These are phyloP conservation scores for Danio choprae DNA, from an alignment of 2,797 vertebrate genomes.

Conservation along the genomic window DNA sequence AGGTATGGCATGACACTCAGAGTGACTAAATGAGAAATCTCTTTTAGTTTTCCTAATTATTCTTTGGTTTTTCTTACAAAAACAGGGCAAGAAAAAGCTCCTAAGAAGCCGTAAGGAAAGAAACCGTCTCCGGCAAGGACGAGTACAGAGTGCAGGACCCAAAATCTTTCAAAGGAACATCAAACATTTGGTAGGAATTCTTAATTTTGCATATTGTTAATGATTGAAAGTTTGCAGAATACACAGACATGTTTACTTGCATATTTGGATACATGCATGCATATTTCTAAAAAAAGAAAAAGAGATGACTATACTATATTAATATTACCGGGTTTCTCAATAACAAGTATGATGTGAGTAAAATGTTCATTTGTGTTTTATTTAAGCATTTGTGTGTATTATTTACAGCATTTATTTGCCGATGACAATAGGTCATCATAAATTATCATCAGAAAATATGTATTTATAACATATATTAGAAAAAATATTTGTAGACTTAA, in stretches of 20 bases:
- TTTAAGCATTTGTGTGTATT: too few relatives aligned
- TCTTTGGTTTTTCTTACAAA: constrained; percentile 61
- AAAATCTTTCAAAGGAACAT: constrained; percentile 53
- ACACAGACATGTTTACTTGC: background rate
- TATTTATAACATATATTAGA: too few relatives aligned
- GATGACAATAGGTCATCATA: too few relatives aligned
- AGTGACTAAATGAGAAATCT: background rate
- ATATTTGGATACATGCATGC: too few relatives aligned
- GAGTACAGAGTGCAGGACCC: constrained; percentile 46
- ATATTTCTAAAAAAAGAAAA: too few relatives aligned
- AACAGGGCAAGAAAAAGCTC: constrained; percentile 72
- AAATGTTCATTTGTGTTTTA: too few relatives aligned
- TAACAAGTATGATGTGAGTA: too few relatives aligned
- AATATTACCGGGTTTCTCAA: too few relatives aligned
- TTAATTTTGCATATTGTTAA: background rate
- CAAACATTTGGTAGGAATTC: constrained; percentile 47
- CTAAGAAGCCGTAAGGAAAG: constrained; percentile 80
- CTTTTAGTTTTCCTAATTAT: background rate
- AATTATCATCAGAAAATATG: too few relatives aligned
- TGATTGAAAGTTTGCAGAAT: background rate
- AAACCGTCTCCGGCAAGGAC: constrained; percentile 69
- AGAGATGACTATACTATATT: too few relatives aligned
- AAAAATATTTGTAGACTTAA: too few relatives aligned
- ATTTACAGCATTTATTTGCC: too few relatives aligned
- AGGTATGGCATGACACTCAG: constrained; percentile 59